These are phyloP conservation scores for Diorhabda carinulata DNA, from an alignment of 1,140 invertebrate species.

Conservation along the genomic window DNA sequence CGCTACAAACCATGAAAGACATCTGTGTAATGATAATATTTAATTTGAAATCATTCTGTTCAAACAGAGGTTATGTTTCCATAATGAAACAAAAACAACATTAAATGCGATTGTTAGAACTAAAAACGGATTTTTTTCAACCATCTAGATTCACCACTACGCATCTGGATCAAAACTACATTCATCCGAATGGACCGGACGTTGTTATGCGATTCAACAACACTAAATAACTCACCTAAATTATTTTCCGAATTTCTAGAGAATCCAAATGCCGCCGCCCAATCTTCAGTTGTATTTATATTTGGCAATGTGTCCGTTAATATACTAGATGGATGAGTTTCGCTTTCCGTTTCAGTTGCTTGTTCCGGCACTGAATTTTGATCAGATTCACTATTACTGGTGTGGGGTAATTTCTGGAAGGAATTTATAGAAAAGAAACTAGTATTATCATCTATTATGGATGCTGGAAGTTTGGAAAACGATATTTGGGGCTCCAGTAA, in stretches of 20 bases:
- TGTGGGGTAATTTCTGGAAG: constrained; percentile 14
- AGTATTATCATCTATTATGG: constrained; percentile 14
- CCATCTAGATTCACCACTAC: too few relatives aligned
- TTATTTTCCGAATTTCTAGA: constrained; percentile 35
- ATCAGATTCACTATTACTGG: not conserved
- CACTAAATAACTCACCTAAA: constrained; percentile 15
- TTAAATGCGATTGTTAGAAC: too few relatives aligned
- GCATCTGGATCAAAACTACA: too few relatives aligned
- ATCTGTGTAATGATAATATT: too few relatives aligned
- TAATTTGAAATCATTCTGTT: too few relatives aligned
- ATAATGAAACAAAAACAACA: too few relatives aligned
- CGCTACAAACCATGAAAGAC: too few relatives aligned
- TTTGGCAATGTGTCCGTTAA: constrained; percentile 42
- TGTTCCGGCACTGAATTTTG: not conserved
- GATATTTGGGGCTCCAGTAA: constrained; percentile 5
- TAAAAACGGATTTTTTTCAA: too few relatives aligned
- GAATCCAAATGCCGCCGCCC: constrained; percentile 47
- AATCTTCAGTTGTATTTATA: constrained; percentile 44
- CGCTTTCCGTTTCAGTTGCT: not conserved
- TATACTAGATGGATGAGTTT: constrained; percentile 13
- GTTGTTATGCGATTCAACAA: too few relatives aligned
- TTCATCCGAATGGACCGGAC: too few relatives aligned
- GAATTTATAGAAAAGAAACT: constrained; percentile 18
- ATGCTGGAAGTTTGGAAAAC: not conserved
- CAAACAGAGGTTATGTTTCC: too few relatives aligned